A percentile compares a stretch with the other conserved stretches of the same genome.
Conservation (phyloP, 2,113 vertebrate genomes). For the Ptilonorhynchus violaceus region DNA sequence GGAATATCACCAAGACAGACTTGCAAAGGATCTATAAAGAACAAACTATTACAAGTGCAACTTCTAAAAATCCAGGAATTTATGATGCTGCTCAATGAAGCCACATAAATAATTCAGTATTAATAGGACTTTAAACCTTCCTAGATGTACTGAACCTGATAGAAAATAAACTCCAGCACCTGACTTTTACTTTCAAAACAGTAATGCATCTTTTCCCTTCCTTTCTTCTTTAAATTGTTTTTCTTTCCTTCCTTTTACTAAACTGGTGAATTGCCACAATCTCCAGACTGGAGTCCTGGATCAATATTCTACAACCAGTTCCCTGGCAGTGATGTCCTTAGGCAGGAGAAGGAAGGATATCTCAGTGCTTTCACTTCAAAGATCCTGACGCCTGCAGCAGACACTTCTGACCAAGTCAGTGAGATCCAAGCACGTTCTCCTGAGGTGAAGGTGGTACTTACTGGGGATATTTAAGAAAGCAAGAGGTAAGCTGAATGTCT, state of each 20-base stretch:
- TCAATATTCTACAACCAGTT: background rate
- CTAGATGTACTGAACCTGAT: background rate
- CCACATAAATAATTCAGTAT: background rate
- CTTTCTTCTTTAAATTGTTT: background rate
- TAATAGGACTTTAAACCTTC: background rate
- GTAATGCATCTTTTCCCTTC: background rate
- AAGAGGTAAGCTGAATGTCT: background rate
- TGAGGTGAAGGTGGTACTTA: background rate
- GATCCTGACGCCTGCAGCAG: background rate
- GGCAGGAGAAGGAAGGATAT: background rate
- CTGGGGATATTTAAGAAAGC: background rate
- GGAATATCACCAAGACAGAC: background rate
- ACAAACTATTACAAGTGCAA: background rate
- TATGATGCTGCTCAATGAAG: background rate
- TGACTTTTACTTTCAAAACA: background rate
- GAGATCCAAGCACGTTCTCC: background rate
- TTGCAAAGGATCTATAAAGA: background rate
- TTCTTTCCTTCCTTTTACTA: background rate
- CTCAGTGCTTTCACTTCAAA: background rate
- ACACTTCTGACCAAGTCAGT: background rate
- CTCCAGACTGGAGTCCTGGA: background rate
- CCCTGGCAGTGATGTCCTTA: background rate
- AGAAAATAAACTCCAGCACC: background rate
- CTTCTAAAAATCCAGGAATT: background rate
- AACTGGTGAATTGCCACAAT: background rate